phyloP scores from a whole-genome alignment of 2,797 vertebrate species.

The Danio albolineatus region DNA sequence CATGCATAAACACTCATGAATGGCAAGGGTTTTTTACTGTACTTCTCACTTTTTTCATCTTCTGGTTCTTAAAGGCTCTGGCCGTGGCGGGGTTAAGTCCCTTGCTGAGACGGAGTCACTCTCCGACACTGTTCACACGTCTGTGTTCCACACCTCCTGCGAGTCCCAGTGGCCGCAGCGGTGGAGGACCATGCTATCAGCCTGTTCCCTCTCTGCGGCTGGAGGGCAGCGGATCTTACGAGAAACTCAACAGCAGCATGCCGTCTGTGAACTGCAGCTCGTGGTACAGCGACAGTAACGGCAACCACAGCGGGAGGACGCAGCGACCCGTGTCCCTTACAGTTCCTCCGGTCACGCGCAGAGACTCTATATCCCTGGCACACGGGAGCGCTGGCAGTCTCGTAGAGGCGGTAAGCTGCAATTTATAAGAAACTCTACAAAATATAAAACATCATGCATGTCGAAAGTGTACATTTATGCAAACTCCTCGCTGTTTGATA shows the following conservation, averaged over 20 bases:
- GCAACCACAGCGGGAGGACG: slow-evolving; percentile 75
- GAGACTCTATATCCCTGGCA: slow-evolving; percentile 82
- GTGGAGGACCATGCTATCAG: slow-evolving; percentile 77
- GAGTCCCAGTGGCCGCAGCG: slow-evolving; percentile 76
- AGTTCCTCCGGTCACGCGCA: slow-evolving; percentile 82
- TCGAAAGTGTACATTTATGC: too few species aligned
- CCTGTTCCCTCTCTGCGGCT: slow-evolving; percentile 86
- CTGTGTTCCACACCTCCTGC: slow-evolving; percentile 88
- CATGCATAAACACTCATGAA: background rate
- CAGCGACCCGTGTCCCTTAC: slow-evolving; percentile 90
- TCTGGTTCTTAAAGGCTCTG: slow-evolving; percentile 80
- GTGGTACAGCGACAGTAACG: slow-evolving; percentile 82
- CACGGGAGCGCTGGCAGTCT: slow-evolving; percentile 96
- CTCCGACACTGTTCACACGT: slow-evolving; percentile 86
- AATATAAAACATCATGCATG: too few species aligned
- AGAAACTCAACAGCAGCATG: slow-evolving; percentile 97
- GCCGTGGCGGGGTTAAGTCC: slow-evolving; percentile 94
- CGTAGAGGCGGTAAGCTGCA: slow-evolving; percentile 90
- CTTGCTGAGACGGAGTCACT: slow-evolving; percentile 93
- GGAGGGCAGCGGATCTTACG: slow-evolving; percentile 85
- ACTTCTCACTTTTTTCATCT: slow-evolving; percentile 4
- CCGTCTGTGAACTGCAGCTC: slow-evolving; percentile 92
- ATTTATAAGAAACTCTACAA: background rate
- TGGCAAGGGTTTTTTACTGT: background rate
- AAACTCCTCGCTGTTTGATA: too few species aligned